Conservation (phyloP, 92 coral and sea anemone genomes). For the Zoanthus gigantus region DNA sequence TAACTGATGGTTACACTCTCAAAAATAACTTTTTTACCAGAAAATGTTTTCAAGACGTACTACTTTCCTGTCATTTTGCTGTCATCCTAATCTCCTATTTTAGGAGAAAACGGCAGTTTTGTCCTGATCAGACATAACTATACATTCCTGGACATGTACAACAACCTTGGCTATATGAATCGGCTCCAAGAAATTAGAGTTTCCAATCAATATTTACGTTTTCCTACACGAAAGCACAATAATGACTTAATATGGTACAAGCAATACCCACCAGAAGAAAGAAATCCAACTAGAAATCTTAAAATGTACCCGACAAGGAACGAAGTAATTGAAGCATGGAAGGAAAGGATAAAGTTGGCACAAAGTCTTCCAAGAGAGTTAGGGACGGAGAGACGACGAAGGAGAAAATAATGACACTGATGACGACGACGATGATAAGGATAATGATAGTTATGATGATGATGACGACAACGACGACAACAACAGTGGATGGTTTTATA, state of each 20-base stretch:
- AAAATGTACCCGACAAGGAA: conserved; percentile 39
- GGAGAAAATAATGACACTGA: conserved; percentile 13
- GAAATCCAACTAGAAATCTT: conserved; percentile 42
- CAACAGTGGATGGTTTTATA: not conserved
- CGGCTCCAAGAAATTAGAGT: conserved; percentile 58
- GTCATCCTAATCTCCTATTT: conserved; percentile 63
- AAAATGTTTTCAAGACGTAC: conserved; percentile 70
- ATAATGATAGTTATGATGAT: no score
- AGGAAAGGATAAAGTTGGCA: conserved; percentile 55
- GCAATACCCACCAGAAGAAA: conserved; percentile 41
- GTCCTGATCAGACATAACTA: conserved; percentile 66
- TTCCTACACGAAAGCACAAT: conserved; percentile 53
- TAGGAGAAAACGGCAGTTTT: conserved; percentile 69
- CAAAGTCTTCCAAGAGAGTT: conserved; percentile 47
- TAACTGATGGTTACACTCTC: not conserved
- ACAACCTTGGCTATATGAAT: conserved; percentile 67
- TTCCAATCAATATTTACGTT: conserved; percentile 53
- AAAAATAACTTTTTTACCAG: conserved; percentile 68
- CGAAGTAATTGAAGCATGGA: conserved; percentile 40
- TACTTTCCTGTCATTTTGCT: conserved; percentile 67
- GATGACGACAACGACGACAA: not conserved
- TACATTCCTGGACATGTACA: conserved; percentile 67
- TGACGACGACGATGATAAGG: not conserved
- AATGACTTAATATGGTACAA: conserved; percentile 65
- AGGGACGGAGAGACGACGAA: conserved; percentile 46